These are phyloP conservation scores for Clepsis dumicolana DNA, from an alignment of 2,888 invertebrate genomes.

Conservation along the genomic window DNA sequence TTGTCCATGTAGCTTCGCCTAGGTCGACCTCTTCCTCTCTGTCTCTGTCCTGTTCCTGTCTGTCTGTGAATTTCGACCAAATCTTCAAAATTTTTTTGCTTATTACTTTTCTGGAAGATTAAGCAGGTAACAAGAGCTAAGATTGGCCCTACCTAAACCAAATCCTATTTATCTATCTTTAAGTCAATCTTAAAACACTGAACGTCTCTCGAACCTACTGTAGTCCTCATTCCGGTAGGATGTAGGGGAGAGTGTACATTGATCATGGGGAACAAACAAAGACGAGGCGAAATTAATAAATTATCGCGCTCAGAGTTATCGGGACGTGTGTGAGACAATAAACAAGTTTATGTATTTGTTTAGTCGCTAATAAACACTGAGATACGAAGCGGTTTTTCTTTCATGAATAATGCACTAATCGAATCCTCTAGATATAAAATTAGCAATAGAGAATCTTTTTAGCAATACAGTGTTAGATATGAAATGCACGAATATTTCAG, in stretches of 20 bases:
- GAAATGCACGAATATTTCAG: not conserved
- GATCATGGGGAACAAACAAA: conserved; percentile 76
- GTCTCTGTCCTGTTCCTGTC: too few relatives aligned
- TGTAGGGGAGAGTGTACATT: conserved; percentile 55
- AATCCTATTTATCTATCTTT: too few relatives aligned
- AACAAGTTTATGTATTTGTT: conserved; percentile 52
- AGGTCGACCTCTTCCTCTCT: too few relatives aligned
- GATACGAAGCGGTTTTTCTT: conserved; percentile 50
- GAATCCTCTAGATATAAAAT: not conserved
- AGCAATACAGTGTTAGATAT: not conserved
- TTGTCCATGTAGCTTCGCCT: too few relatives aligned
- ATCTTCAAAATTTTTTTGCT: too few relatives aligned
- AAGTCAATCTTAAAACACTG: not conserved
- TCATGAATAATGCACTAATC: not conserved
- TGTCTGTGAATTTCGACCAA: too few relatives aligned
- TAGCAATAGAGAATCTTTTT: not conserved
- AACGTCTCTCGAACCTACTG: not conserved
- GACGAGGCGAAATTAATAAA: conserved; percentile 78
- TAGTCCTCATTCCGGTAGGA: not conserved
- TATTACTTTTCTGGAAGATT: too few relatives aligned
- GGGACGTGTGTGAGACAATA: conserved; percentile 64
- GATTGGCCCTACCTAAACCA: too few relatives aligned
- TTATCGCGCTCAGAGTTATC: conserved; percentile 71
- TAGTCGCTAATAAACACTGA: conserved; percentile 66
- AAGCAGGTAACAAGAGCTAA: too few relatives aligned